Evolutionary conservation across 2,113 vertebrate species (phyloP), one percentile per base, ranked within the genome.

Genomic region (Turdus rufiventris): DNA sequence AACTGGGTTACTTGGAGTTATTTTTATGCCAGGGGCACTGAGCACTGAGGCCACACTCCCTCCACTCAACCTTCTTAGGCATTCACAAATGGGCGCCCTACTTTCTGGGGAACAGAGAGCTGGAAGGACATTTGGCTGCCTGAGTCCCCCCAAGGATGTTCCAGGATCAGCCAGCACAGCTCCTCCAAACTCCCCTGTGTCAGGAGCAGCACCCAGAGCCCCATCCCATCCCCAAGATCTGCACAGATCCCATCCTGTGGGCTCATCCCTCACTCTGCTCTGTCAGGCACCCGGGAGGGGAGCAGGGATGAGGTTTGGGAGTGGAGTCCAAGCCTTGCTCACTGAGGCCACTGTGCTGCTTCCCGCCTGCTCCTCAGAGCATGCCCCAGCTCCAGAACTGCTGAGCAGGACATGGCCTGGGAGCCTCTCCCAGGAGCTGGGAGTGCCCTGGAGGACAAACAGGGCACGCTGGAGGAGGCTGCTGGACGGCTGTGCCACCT

Each of bases 201-300:
- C 33, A 17, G 36, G 50, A 56, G 63, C 23, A 72, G 50, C 54
- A 51, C 14, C 58, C 28, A 53, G n/a, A 23, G 70, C 42, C 29
- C 23, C 43, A 16, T 4, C 14, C 28, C 15, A 45, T 33, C 11
- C 71, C 29, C 29, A 28, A 7, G 36, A 25, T 47, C 45, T 1
- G 0, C 31, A 33, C 56, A 31, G n/a, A 0, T 40, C 60, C 34
- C 7, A 2, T 2, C 7, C 3, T 0, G 0, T 3, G 12, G 56
- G 42, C 42, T 82, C 9, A 1, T n/a, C 11, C 25, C 71, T 21
- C 9, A 9, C 15, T 14, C 17, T 0, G 0, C 80, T 24, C 25
- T 21, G 57, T 43, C 33, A 50, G 45, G 78, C 38, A 48, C 33
- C 40, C 56, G 3, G 0, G 33, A 67, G 25, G 13, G 57, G 33